Base-by-base conservation (phyloP, 2,797 vertebrate species). In the Trichosurus vulpecula region DNA sequence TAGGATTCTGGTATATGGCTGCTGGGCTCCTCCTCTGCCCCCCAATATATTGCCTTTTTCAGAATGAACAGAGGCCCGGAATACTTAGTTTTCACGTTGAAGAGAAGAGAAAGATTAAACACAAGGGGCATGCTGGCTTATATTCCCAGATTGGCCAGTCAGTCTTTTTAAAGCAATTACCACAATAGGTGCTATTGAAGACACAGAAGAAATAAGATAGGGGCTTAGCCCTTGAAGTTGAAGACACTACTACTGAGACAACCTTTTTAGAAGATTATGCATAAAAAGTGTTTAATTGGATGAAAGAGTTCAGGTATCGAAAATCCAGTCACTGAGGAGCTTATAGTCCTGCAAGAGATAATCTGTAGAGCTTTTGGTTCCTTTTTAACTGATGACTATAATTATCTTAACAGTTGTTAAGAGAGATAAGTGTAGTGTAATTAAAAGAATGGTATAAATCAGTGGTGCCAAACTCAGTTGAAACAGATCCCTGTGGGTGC, bases 1-100 rank as follows among this genome's bases (percentile, higher is more conserved):
- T 11, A 81, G 74, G 9, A 81, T 81, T 74, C n/a, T 41, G 0
- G 22, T 74, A 41, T 41, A 6, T 6, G 27, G 6, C 66, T 22
- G 16, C n/a, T 74, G 10, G 13, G 3, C 14, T 6, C 61, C 16
- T 6, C 19, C 12, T 4, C 2, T 0, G 0, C 8, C n/a, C 22
- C 19, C 2, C 22, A 19, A 16, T 19, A 41, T 74, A 12, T 74
- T 74, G 16, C 35, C 12, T 74, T 74, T 74, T 58, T 74, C 16
- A 74, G 41, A 47, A 47, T 47, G 22, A 47, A 11, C 35, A 47
- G 74, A 41, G 41, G 25, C 6, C 8, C 22, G 22, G 74, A 81
- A 81, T 25, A 47, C 35, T 74, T 81, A 81, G 41, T 81, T 81
- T 47, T 81, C 41, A 47, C 47, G 41, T 81, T 81, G 47, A 47